A percentile compares a stretch with the other conserved stretches of the same genome.
Conservation (phyloP, 2,113 vertebrate species). For the Calypte anna region DNA sequence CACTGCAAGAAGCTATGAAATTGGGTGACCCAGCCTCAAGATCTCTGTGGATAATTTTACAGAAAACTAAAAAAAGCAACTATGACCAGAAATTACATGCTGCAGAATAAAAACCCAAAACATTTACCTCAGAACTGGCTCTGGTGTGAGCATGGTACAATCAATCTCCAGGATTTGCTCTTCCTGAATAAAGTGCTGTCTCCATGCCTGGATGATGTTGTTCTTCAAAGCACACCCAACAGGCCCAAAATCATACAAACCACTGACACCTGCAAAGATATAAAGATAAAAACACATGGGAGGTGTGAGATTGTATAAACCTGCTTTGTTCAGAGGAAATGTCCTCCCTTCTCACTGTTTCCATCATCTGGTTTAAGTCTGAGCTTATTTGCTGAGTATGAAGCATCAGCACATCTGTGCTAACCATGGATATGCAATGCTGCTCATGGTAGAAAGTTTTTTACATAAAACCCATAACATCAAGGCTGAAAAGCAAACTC, state of each 20-base stretch:
- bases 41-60: conserved; percentile 46
- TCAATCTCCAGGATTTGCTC: conserved; percentile 98
- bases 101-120: background rate
- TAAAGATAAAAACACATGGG: too few species aligned
- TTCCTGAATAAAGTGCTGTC: conserved; percentile 98
- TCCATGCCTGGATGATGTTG: conserved; percentile 95
- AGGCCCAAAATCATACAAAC: conserved; percentile 95
- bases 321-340: background rate
- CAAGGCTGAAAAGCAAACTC: background rate
- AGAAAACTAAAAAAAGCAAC: conserved; percentile 7
- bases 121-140: conserved; percentile 91
- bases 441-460: background rate
- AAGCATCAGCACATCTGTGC: background rate
- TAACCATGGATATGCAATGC: background rate
- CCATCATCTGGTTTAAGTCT: background rate
- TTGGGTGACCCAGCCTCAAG: conserved; percentile 67
- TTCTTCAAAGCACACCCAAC: conserved; percentile 98
- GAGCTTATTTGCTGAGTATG: background rate
- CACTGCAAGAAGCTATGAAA: background rate
- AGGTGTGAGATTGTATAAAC: background rate
- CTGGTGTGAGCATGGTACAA: conserved; percentile 97
- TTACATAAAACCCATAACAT: background rate
- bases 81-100: conserved; percentile 42
- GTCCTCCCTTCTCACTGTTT: background rate
- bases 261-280: conserved; percentile 88